Percentiles rank a stretch among this genome's conserved stretches.
These are phyloP conservation scores for Parnassius apollo DNA, from an alignment of 2,888 invertebrate species.

Conservation along the genomic window DNA sequence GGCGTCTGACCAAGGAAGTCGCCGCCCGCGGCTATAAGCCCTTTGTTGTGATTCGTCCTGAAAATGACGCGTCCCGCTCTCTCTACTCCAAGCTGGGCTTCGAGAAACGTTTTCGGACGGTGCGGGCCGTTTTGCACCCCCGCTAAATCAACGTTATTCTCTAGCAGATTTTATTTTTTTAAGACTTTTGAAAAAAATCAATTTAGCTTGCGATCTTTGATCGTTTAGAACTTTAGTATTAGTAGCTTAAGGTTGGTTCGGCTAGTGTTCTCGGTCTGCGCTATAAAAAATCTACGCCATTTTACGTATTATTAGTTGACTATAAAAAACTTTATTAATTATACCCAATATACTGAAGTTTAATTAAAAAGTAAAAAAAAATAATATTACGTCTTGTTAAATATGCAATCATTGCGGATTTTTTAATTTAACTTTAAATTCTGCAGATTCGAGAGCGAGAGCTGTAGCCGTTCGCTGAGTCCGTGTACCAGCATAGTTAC, in stretches of 20 bases:
- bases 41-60: slow-evolving; percentile 91
- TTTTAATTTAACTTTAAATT: neutral
- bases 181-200: slow-evolving; percentile 76
- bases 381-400: no score
- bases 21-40: slow-evolving; percentile 89
- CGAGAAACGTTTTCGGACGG: slow-evolving; percentile 89
- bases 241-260: slow-evolving; percentile 76
- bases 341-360: no score
- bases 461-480: slow-evolving; percentile 62
- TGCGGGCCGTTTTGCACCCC: slow-evolving; percentile 87
- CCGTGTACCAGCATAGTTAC: slow-evolving; percentile 61
- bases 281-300: slow-evolving; percentile 27
- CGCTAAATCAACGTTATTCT: slow-evolving; percentile 69
- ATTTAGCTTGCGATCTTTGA: slow-evolving; percentile 79
- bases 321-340: no score
- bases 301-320: no score
- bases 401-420: no score
- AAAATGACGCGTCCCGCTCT: slow-evolving; percentile 92
- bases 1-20: slow-evolving; percentile 83
- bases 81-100: slow-evolving; percentile 92
- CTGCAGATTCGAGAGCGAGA: slow-evolving; percentile 51
- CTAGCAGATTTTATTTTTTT: slow-evolving; percentile 81
- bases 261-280: slow-evolving; percentile 69
- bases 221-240: slow-evolving; percentile 71
- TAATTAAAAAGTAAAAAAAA: no score